phyloP scores from a whole-genome alignment of 2,113 vertebrate species.

The Eudorcas thomsonii region DNA sequence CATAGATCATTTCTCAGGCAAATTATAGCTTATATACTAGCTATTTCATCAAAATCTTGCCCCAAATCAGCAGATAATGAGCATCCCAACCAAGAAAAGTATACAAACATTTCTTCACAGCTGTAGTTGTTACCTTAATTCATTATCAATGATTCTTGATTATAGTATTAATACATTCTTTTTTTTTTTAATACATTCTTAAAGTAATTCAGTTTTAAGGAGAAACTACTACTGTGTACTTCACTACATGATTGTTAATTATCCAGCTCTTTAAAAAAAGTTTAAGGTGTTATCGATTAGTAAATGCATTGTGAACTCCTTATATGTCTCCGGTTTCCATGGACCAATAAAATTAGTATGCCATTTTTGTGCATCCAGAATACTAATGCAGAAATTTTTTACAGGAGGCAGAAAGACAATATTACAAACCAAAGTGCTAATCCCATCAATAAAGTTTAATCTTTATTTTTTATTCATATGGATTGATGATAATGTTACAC shows the following conservation, averaged over 20 bases:
- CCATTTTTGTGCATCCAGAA: not conserved
- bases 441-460: not conserved
- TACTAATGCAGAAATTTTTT: not conserved
- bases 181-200: slow-evolving; percentile 6
- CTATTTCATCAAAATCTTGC: slow-evolving; percentile 21
- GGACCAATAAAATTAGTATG: not conserved
- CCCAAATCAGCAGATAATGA: not conserved
- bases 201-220: not conserved
- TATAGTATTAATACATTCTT: slow-evolving; percentile 31
- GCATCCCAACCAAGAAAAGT: not conserved
- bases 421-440: not conserved
- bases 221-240: not conserved
- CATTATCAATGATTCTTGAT: not conserved
- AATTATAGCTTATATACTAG: slow-evolving; percentile 18
- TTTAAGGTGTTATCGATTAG: not conserved
- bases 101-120: slow-evolving; percentile 49
- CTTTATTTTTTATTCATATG: not conserved
- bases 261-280: not conserved
- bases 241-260: not conserved
- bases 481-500: not conserved
- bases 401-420: not conserved
- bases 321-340: not conserved
- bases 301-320: not conserved
- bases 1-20: slow-evolving; percentile 22
- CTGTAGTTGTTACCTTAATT: slow-evolving; percentile 20